Base-by-base conservation (phyloP, 2,888 invertebrate species). In the Eugnorisma glareosa region DNA sequence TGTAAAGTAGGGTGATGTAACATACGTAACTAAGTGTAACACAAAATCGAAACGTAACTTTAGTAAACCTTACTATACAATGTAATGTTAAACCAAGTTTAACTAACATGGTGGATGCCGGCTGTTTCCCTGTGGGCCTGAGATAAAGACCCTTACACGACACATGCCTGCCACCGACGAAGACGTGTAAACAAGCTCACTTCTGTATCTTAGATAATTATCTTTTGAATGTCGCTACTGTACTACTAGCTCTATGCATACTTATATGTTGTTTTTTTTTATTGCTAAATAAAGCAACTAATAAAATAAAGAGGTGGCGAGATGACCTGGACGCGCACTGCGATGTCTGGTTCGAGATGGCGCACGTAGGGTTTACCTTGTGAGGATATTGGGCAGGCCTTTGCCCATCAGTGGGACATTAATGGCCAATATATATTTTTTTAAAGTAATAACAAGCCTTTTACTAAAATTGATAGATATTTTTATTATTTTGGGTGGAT, bases 141-240 rank as follows among this genome's bases (percentile, higher is more conserved):
- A 90, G 91, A 93, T 92, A 93, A 93, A 89, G 88, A 82, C 78
- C 78, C 80, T 79, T 80, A 88, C 89, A 90, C 88, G 89, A 89
- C 92, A 92, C 89, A 92, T 92, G 91, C 87, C 89, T 81, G 80
- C 78, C 86, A 81, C 82, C 84, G 89, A 89, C 86, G 90, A 67
- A 67, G 79, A 87, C 87, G 88, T 87, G 88, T 91, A 86, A 88
- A 90, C 85, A 89, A 79, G 75, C 74, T 73, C 77, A 70, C 83
- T 84, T 87, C 79, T 87, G 86, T 86, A 83, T 82, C 81, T 78
- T 61, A 78, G 82, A 89, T 86, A 83, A 89, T 88, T 85, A 89
- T 89, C 87, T 85, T 74, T 80, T 84, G 84, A 86, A 86, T 83
- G 75, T 77, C 67, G 85, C 86, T 86, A 85, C 86, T 82, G 82